Conservation (phyloP, 2,888 invertebrate genomes). For the Pantelozetes paolii region DNA sequence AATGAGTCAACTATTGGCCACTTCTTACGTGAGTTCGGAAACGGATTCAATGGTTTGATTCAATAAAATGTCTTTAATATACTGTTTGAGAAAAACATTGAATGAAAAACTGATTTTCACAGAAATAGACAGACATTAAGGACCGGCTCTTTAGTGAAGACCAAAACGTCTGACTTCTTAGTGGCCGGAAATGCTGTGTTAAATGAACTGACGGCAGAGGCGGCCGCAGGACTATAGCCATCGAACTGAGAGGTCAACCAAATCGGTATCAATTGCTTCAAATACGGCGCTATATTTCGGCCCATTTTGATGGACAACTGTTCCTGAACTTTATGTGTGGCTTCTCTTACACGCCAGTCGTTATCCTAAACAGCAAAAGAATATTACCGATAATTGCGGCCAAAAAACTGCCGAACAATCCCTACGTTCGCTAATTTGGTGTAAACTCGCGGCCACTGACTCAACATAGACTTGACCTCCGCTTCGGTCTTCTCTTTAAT, state of each 20-base stretch:
- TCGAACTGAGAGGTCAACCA: slow-evolving; percentile 85
- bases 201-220: slow-evolving; percentile 66
- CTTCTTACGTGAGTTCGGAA: slow-evolving; percentile 52
- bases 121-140: slow-evolving; percentile 54
- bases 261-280: slow-evolving; percentile 69
- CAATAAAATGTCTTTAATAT: slow-evolving; percentile 67
- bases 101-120: slow-evolving; percentile 30
- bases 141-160: slow-evolving; percentile 77
- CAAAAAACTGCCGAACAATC: not conserved
- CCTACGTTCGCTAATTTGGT: slow-evolving; percentile 62
- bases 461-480: slow-evolving; percentile 65
- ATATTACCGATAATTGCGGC: not conserved
- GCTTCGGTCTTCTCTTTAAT: slow-evolving; percentile 64
- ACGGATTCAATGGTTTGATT: slow-evolving; percentile 54
- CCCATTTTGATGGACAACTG: slow-evolving; percentile 62
- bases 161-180: slow-evolving; percentile 72
- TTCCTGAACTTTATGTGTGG: slow-evolving; percentile 68
- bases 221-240: slow-evolving; percentile 75
- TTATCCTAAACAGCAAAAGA: slow-evolving; percentile 58
- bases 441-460: slow-evolving; percentile 79
- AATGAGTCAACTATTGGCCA: slow-evolving; percentile 42
- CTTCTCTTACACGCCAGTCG: slow-evolving; percentile 78
- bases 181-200: slow-evolving; percentile 68
- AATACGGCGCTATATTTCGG: slow-evolving; percentile 70
- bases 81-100: slow-evolving; percentile 52